phyloP scores from a whole-genome alignment of 1,140 invertebrate genomes.

The Scaptomyza montana region DNA sequence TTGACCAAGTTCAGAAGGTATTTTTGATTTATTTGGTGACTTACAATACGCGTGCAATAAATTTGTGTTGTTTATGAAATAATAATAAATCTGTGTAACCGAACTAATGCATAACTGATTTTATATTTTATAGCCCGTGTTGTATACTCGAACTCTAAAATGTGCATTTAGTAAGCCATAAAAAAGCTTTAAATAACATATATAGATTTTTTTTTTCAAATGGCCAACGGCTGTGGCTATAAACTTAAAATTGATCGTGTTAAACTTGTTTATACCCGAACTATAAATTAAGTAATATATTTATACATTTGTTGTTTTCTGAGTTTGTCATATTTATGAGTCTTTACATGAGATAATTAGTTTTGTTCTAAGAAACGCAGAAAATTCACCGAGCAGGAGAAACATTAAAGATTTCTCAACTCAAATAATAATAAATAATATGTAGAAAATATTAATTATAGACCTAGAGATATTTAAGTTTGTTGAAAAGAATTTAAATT shows the following conservation, averaged over 20 bases:
- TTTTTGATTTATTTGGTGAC: slow-evolving; percentile 13
- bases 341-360: neutral
- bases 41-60: neutral
- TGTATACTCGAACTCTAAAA: slow-evolving; percentile 13
- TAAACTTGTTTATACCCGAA: slow-evolving; percentile 14
- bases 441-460: too few relatives aligned
- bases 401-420: too few relatives aligned
- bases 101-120: neutral
- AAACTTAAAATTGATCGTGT: slow-evolving; percentile 24
- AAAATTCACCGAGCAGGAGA: too few relatives aligned
- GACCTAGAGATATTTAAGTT: too few relatives aligned
- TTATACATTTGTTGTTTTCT: neutral
- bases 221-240: slow-evolving; percentile 5
- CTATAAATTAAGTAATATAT: slow-evolving; percentile 18
- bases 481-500: too few relatives aligned
- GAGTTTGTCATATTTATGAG: neutral
- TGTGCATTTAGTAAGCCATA: slow-evolving; percentile 43
- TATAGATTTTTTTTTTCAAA: slow-evolving; percentile 1
- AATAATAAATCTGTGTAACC: slow-evolving; percentile 7
- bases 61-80: slow-evolving; percentile 10
- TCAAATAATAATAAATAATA: too few relatives aligned
- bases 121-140: slow-evolving; percentile 19
- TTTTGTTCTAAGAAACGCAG: neutral
- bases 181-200: slow-evolving; percentile 26
- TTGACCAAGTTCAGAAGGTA: neutral